Base-by-base conservation (phyloP, 1,140 invertebrate species). In the Acromyrmex echinatior region DNA sequence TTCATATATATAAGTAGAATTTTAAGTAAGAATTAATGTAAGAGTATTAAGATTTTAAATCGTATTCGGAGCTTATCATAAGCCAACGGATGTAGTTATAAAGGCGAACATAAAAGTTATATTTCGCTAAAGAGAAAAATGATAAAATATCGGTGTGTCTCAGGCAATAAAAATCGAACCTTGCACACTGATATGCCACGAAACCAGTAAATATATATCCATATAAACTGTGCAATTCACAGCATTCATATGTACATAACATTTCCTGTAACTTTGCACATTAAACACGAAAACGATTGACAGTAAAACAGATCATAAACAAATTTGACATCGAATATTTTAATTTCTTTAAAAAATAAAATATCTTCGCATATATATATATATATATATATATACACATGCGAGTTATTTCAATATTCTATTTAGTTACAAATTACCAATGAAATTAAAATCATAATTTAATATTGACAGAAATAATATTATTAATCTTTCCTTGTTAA, bases 91-190 rank as follows among this genome's bases (percentile, higher is more conserved):
- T 18, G 39, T 79, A 74, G 58, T 68, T 68, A 80, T 65, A 85
- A 16, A 79, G 16, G 31, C 16, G 12, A 49, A 21, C 18, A 70
- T 80, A 80, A 60, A 80, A 70, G 60, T 86, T 86, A 39, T 79
- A 79, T 4, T 25, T 68, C 49, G 45, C 60, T 66, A 79, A 45
- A 12, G 2, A 60, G 25, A 39, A 35, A 31, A 18, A 66, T 78
- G 39, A 14, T 18, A 73, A 53, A 45, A 78, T 45, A 45, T 28
- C 25, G 66, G 45, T 21, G 63, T 25, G 10, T 5, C 16, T n/a
- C 62, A 16, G 56, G n/a, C 74, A 71, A 87, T 89, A 80, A 86
- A 79, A 74, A 88, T 90, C 70, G 71, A 25, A 58, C 66, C 53
- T 82, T 35, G 49, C 35, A 60, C 53, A 77, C 35, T 35, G 56